phyloP scores from a whole-genome alignment of 2,113 vertebrate species.

The Vidua chalybeata region DNA sequence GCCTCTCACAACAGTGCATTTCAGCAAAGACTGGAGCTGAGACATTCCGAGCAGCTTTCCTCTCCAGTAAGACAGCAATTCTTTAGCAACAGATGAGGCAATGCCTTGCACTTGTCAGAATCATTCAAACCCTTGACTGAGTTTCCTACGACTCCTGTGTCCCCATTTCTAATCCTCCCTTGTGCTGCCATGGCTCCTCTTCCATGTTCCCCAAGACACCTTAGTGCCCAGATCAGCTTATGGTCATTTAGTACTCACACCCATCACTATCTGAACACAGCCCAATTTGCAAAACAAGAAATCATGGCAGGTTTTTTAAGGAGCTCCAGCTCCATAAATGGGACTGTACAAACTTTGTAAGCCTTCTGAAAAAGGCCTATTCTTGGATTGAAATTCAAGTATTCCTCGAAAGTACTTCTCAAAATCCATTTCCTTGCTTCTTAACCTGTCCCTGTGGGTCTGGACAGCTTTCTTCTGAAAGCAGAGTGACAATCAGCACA shows the following conservation, averaged over 20 bases:
- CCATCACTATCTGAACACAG: not conserved
- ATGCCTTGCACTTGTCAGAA: not conserved
- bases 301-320: not conserved
- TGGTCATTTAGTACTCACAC: not conserved
- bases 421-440: not conserved
- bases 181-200: not conserved
- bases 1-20: not conserved
- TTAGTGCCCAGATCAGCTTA: not conserved
- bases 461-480: not conserved
- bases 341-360: not conserved
- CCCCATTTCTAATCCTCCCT: not conserved
- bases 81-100: not conserved
- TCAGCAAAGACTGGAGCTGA: not conserved
- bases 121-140: not conserved
- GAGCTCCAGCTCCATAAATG: not conserved
- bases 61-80: not conserved
- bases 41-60: not conserved
- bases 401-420: not conserved
- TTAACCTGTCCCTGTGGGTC: not conserved
- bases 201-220: not conserved
- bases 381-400: not conserved
- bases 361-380: not conserved
- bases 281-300: not conserved
- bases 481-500: not conserved
- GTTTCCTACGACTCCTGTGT: not conserved